A percentile compares a stretch with the other conserved stretches of the same genome.
These are phyloP conservation scores for Botia kubotai DNA, from an alignment of 2,797 vertebrate species.

Conservation along the genomic window DNA sequence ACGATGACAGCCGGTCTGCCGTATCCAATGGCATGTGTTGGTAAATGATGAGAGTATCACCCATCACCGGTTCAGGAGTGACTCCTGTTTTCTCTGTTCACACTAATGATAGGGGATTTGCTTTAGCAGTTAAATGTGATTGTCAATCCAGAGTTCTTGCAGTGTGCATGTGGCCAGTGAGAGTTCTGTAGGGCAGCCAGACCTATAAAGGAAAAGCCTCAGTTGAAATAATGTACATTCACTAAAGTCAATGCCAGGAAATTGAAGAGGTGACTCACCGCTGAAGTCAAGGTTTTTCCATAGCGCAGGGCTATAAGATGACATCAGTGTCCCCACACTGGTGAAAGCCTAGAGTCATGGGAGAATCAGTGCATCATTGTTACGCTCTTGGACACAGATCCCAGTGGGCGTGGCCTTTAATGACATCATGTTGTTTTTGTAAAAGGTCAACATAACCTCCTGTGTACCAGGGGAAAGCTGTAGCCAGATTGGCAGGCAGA, in stretches of 20 bases:
- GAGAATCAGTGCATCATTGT: constrained; percentile 18
- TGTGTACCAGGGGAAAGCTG: not conserved
- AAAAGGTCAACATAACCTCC: constrained; percentile 53
- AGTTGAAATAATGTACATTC: not conserved
- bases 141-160: not conserved
- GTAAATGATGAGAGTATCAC: not conserved
- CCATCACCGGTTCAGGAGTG: not conserved
- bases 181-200: not conserved
- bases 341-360: constrained; percentile 34
- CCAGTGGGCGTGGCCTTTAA: constrained; percentile 32
- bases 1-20: not conserved
- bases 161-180: not conserved
- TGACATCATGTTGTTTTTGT: constrained; percentile 37
- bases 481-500: constrained; percentile 40
- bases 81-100: not conserved
- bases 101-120: not conserved
- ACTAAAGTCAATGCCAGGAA: not conserved
- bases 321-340: constrained; percentile 3
- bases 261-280: not conserved
- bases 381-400: constrained; percentile 29
- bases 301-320: constrained; percentile 41
- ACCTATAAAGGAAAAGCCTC: not conserved
- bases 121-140: not conserved
- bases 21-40: not conserved
- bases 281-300: not conserved